Percentiles rank a stretch among this genome's conserved stretches.
phyloP scores from a whole-genome alignment of 2,113 vertebrate genomes.

The Talpa occidentalis region DNA sequence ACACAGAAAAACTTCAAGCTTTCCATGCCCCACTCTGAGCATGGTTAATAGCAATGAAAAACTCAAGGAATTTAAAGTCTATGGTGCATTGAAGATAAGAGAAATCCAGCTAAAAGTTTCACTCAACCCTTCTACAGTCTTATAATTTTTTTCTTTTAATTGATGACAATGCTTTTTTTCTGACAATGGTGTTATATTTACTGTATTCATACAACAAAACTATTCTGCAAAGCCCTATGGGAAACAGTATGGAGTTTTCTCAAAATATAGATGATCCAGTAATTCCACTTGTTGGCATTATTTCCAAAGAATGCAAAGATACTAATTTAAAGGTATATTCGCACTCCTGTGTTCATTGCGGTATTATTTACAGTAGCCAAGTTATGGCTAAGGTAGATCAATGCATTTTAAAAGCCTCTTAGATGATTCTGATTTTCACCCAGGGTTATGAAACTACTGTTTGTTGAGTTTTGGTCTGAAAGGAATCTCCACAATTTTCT shows the following conservation, averaged over 20 bases:
- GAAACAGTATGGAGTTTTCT: no score
- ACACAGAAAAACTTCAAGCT: background rate
- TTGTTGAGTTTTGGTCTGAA: background rate
- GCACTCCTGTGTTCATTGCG: no score
- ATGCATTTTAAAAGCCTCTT: background rate
- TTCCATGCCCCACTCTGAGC: background rate
- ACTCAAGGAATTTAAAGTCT: background rate
- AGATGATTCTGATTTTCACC: background rate
- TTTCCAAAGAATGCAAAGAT: no score
- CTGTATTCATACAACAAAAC: background rate
- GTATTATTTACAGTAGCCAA: no score
- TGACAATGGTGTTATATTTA: background rate
- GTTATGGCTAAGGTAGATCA: background rate
- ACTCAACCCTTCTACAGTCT: background rate
- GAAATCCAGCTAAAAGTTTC: background rate
- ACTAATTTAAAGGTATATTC: no score
- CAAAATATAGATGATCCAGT: no score
- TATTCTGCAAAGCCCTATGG: background rate
- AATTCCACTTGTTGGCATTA: no score
- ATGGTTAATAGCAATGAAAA: conserved; percentile 5
- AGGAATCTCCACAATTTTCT: background rate
- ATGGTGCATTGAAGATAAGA: background rate
- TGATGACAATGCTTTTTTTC: background rate
- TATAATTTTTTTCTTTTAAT: background rate
- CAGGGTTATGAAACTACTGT: background rate